Base-by-base conservation (phyloP, 1,140 invertebrate genomes). In the Pseudomyrmex flavicornis region DNA sequence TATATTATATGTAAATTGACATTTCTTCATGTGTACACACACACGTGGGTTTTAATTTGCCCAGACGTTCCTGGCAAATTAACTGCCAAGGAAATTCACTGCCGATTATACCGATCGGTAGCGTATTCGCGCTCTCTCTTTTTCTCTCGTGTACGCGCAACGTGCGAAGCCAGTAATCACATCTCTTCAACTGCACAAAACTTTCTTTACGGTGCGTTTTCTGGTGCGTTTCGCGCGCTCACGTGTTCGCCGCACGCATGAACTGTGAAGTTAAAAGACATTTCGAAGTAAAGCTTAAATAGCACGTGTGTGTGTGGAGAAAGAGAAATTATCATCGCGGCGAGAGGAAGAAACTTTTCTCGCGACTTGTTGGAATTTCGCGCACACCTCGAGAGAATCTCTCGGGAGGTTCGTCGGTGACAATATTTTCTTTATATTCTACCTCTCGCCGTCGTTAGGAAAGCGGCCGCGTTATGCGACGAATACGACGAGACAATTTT, bases 341-440 rank as follows among this genome's bases (percentile, higher is more conserved):
- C 86, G 74, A 50, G 61, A 82, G 63, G 76, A 58, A 79, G 86
- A 62, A 62, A n/a, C 9, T 69, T 74, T 56, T 54, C 84, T 88
- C 70, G 59, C 13, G 22, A 22, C 68, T 83, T 52, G 52, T 44
- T 4, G 58, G 50, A 68, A 59, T 73, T 26, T 50, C 61, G 35
- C 69, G 26, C 46, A 12, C 44, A 69, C 54, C 35, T 35, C 35
- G 35, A 35, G 35, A 35, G 4, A 35, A n/a, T 79, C 35, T 74
- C 83, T 54, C 26, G 50, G 44, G 73, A 56, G 75, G 82, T 8
- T 50, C 50, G 46, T 72, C 44, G 56, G 66, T 66, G 87, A 88
- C 86, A 88, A 88, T 85, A 88, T 88, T 46, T 70, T 48, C 88
- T 88, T 83, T 88, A 26, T 80, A 85, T 72, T 79, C 73, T 79